These are phyloP conservation scores for Gastrophryne carolinensis DNA, from an alignment of 2,797 vertebrate genomes.

Conservation along the genomic window DNA sequence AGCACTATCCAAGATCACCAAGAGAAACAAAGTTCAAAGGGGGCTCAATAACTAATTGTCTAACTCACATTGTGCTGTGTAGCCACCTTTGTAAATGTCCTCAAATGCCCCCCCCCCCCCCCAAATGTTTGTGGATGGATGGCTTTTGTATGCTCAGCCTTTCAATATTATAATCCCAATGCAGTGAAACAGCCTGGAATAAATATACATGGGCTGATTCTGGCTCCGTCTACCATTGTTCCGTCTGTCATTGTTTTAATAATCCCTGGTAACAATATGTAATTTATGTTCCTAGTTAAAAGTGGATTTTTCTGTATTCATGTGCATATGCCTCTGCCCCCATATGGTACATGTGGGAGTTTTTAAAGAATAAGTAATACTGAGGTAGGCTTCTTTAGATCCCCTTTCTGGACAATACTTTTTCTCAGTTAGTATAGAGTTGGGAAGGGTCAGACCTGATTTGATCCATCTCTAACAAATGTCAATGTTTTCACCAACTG, in stretches of 20 bases:
- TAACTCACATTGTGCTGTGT: no score
- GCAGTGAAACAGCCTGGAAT: slow-evolving; percentile 26
- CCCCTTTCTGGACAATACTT: no score
- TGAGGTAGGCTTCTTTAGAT: no score
- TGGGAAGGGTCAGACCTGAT: background rate
- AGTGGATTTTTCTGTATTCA: slow-evolving; percentile 21
- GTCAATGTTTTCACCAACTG: no score
- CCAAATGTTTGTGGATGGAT: slow-evolving; percentile 8
- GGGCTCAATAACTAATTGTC: no score
- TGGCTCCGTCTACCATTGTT: slow-evolving; percentile 1
- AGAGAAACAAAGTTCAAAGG: no score
- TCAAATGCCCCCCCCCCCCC: no score
- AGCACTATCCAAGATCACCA: no score
- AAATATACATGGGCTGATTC: slow-evolving; percentile 31
- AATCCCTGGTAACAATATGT: slow-evolving; percentile 1
- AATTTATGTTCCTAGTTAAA: slow-evolving; percentile 4
- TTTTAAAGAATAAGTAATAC: background rate
- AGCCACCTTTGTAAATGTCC: no score
- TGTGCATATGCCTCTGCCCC: slow-evolving; percentile 23
- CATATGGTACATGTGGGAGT: background rate
- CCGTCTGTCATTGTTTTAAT: slow-evolving; percentile 33
- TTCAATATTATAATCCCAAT: slow-evolving; percentile 4
- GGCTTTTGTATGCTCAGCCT: background rate
- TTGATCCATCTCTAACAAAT: no score
- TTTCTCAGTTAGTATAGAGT: background rate